These are phyloP conservation scores for Drosophila demipolita DNA, from an alignment of 2,888 invertebrate genomes.

Conservation along the genomic window DNA sequence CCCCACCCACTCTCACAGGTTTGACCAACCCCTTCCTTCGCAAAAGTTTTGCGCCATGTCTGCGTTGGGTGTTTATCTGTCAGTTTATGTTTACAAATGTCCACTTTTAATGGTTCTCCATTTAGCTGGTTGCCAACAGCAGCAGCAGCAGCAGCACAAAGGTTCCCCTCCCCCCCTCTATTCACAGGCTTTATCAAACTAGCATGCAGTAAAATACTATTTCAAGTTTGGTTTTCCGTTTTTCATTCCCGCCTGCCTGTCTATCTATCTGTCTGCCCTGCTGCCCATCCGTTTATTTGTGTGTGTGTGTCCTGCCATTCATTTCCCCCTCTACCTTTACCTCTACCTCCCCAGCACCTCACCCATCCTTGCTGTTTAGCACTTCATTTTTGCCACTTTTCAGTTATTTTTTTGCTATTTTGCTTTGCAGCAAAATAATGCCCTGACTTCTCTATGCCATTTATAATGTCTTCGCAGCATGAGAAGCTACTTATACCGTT, in stretches of 20 bases:
- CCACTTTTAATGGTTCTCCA: constrained; percentile 78
- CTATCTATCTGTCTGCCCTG: constrained; percentile 17
- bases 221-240: constrained; percentile 54
- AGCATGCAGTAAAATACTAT: constrained; percentile 51
- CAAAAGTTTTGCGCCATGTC: constrained; percentile 55
- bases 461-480: constrained; percentile 17
- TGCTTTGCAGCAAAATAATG: constrained; percentile 12
- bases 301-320: background rate
- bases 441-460: constrained; percentile 22
- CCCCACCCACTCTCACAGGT: background rate
- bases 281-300: constrained; percentile 8
- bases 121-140: constrained; percentile 54
- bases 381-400: constrained; percentile 21
- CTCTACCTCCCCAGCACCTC: too few relatives aligned
- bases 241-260: constrained; percentile 34
- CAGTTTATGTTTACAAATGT: constrained; percentile 81
- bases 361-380: background rate
- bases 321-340: too few relatives aligned
- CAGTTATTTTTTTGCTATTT: constrained; percentile 9
- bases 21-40: background rate
- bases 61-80: constrained; percentile 77
- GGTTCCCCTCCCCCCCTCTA: too few relatives aligned
- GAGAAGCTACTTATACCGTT: background rate
- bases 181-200: constrained; percentile 47
- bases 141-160: constrained; percentile 1